A percentile compares a stretch with the other conserved stretches of the same genome.
Conservation (phyloP, 2,797 vertebrate species). For the Hafferia zeledoni region DNA sequence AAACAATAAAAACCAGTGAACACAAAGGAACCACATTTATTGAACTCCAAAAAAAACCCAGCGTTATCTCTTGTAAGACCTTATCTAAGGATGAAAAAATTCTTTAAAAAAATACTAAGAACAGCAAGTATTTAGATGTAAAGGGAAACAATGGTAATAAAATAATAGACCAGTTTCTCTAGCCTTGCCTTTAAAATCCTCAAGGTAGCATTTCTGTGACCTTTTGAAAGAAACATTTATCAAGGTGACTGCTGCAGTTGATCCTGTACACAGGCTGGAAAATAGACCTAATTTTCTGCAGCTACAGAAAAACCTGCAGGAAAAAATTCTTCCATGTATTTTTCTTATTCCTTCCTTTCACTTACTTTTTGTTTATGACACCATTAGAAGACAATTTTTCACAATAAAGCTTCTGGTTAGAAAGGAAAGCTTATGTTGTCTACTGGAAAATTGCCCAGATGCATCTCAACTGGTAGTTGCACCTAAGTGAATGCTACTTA, state of each 20-base stretch:
- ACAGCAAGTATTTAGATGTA: background rate
- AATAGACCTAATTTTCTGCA: background rate
- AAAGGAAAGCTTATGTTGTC: background rate
- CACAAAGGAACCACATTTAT: background rate
- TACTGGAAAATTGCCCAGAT: constrained; percentile 28
- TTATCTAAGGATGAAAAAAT: background rate
- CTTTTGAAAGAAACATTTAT: background rate
- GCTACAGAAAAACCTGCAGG: background rate
- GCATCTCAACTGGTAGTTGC: background rate
- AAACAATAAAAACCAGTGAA: background rate
- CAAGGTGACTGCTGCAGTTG: background rate
- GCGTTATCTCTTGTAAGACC: background rate
- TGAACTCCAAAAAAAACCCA: background rate
- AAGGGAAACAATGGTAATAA: background rate
- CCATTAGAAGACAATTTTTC: background rate
- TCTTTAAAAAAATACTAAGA: background rate
- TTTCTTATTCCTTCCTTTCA: background rate
- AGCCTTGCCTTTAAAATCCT: background rate
- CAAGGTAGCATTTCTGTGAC: background rate
- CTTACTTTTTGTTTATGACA: background rate
- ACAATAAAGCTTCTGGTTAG: background rate
- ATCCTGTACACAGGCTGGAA: background rate
- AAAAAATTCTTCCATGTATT: background rate
- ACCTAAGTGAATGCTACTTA: background rate
- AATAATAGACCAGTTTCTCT: background rate